These are phyloP conservation scores for Bicyclus anynana DNA, from an alignment of 1,140 invertebrate genomes.

Conservation along the genomic window DNA sequence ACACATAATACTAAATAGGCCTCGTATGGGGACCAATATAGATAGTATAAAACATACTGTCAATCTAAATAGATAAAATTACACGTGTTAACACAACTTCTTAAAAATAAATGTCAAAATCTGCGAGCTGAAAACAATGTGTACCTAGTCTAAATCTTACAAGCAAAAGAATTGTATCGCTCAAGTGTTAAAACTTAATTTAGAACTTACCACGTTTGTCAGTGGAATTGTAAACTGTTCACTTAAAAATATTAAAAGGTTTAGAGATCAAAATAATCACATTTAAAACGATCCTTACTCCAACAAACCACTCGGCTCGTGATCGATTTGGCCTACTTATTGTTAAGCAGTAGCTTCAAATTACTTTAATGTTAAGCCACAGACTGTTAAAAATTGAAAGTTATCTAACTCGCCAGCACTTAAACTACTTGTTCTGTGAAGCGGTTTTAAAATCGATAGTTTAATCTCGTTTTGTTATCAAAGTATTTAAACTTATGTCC, in stretches of 20 bases:
- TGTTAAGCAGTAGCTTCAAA: slow-evolving; percentile 8
- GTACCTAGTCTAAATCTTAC: no score
- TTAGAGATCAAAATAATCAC: slow-evolving; percentile 39
- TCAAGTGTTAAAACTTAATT: neutral
- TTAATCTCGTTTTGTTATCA: neutral
- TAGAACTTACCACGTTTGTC: neutral
- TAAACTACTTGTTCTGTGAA: slow-evolving; percentile 11
- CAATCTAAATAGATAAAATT: no score
- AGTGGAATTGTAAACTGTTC: neutral
- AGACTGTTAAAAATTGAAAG: slow-evolving; percentile 14
- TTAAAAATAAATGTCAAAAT: no score
- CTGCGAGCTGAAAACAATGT: no score
- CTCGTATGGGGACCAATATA: no score
- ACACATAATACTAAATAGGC: no score
- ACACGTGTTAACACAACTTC: no score
- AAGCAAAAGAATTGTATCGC: neutral
- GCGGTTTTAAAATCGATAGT: neutral
- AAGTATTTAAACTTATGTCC: neutral
- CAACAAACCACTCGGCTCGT: slow-evolving; percentile 33
- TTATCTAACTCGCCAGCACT: neutral
- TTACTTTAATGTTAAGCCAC: slow-evolving; percentile 17
- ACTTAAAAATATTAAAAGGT: slow-evolving; percentile 9
- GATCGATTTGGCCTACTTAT: slow-evolving; percentile 48
- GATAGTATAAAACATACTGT: no score
- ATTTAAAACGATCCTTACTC: slow-evolving; percentile 32